Conservation (phyloP, 2,888 invertebrate genomes). For the Stictocephala bisonia region DNA sequence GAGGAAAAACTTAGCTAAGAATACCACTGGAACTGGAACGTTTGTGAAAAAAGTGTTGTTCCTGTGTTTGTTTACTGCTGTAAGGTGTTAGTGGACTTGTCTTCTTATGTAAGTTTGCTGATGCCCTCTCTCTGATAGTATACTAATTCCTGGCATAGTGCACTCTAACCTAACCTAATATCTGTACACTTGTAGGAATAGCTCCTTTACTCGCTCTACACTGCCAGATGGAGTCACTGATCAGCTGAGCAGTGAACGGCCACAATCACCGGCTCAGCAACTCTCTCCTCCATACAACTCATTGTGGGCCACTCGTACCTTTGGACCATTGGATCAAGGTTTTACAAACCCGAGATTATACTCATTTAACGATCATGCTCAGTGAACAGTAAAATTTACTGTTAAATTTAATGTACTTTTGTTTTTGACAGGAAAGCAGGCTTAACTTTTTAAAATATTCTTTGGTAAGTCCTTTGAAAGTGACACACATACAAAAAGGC, state of each 20-base stretch:
- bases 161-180: neutral
- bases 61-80: too few species aligned
- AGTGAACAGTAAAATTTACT: neutral
- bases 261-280: neutral
- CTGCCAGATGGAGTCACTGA: neutral
- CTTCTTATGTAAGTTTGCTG: too few species aligned
- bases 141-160: neutral
- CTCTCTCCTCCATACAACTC: conserved; percentile 13
- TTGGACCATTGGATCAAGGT: neutral
- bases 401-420: too few species aligned
- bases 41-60: too few species aligned
- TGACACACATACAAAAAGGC: too few species aligned
- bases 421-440: too few species aligned
- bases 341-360: neutral
- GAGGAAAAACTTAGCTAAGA: too few species aligned
- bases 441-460: too few species aligned
- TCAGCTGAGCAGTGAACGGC: neutral
- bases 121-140: too few species aligned
- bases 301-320: conserved; percentile 24
- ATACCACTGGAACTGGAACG: too few species aligned
- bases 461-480: too few species aligned
- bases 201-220: neutral
- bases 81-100: too few species aligned
- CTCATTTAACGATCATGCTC: neutral
- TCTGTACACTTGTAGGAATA: neutral